Base-by-base conservation (phyloP, 2,888 invertebrate genomes). In the Lithophane leautieri region DNA sequence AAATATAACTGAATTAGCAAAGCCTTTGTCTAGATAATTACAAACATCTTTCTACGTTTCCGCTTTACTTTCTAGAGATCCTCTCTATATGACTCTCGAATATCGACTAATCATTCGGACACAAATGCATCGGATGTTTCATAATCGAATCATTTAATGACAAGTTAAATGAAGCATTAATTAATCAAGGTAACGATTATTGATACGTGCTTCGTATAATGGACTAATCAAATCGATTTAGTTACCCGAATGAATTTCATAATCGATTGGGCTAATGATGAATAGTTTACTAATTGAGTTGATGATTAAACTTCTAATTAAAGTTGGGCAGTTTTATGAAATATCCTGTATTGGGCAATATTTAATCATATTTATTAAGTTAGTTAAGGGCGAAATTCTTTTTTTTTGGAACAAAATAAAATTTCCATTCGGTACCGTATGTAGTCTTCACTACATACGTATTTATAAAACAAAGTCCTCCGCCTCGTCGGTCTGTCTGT, bases 251-350 rank as follows among this genome's bases (percentile, higher is more conserved):
- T 63, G 9, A 44, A 63, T 83, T 84, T 78, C 62, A 69, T 76
- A 63, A 82, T 65, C 44, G 61, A 56, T 60, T 72, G 40, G 25
- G 25, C 6, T 65, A 60, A 62, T 67, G 82, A 83, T 73, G 70
- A 77, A 73, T 82, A 56, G 58, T 47, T 66, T 42, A 82, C 73
- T 85, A 85, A 83, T 77, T 85, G 65, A 69, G 34, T 82, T 54
- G 52, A 67, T 73, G 70, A 70, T 84, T 82, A 61, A 68, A 68
- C 50, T 50, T 54, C 63, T 66, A 52, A 80, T 84, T 82, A 63
- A 81, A 50, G 25, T 61, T 54, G n/a, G 25, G n/a, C 19, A 16
- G n/a, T 65, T 82, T 67, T 58, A 40, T 67, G 66, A 72, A 63
- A 84, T 40, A 76, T 73, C 85, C 76, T 76, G 76, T 68, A 22